Percentiles rank a stretch among this genome's conserved stretches.
phyloP scores from a whole-genome alignment of 1,140 invertebrate genomes.

The Panulirus ornatus region DNA sequence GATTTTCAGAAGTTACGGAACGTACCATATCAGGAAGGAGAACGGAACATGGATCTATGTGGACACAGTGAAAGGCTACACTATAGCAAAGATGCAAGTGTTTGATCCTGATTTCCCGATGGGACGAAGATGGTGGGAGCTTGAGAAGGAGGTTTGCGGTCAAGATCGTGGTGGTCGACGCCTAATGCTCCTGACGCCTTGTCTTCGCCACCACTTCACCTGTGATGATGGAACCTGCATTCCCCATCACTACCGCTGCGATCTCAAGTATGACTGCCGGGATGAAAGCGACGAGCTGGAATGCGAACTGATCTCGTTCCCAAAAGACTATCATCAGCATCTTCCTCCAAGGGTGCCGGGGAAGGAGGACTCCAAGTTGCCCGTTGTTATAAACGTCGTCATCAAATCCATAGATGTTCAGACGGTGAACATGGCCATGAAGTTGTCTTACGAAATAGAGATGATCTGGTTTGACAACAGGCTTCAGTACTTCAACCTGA shows the following conservation, averaged over 20 bases:
- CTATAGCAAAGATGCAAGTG: conserved; percentile 43
- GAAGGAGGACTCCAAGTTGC: conserved; percentile 49
- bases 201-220: conserved; percentile 77
- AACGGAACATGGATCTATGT: conserved; percentile 66
- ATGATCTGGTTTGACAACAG: conserved; percentile 74
- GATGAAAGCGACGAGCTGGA: conserved; percentile 60
- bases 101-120: conserved; percentile 64
- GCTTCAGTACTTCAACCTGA: conserved; percentile 60
- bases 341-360: conserved; percentile 47
- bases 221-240: conserved; percentile 80
- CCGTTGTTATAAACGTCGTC: conserved; percentile 51
- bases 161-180: conserved; percentile 26
- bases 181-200: conserved; percentile 52
- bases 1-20: conserved; percentile 67
- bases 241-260: conserved; percentile 80
- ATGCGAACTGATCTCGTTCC: conserved; percentile 66
- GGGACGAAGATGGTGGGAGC: conserved; percentile 63
- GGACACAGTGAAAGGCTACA: conserved; percentile 11
- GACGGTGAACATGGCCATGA: conserved; percentile 68
- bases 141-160: conserved; percentile 53
- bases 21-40: conserved; percentile 61
- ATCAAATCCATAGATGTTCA: conserved; percentile 68
- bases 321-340: conserved; percentile 60
- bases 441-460: conserved; percentile 65
- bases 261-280: conserved; percentile 84